Evolutionary conservation across 2,888 invertebrate genomes (phyloP).

Genomic region (Meliscaeva auricollis): DNA sequence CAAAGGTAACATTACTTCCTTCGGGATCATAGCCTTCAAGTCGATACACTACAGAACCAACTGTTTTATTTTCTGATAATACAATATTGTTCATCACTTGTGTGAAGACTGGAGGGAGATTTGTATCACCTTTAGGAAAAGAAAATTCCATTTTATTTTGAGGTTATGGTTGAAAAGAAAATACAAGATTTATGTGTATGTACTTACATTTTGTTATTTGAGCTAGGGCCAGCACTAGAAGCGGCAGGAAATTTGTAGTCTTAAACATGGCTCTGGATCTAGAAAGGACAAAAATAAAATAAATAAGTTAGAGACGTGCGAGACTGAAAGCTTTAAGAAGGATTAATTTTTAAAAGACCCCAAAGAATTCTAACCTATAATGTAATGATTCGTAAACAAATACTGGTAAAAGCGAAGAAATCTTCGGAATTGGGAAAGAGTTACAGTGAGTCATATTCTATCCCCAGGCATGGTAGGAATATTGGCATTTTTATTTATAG

Average conservation of each 20-base stretch:
- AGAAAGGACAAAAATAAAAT: not conserved
- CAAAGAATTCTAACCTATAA: too few relatives aligned
- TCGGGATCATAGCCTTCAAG: slow-evolving; percentile 93
- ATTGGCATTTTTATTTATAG: too few relatives aligned
- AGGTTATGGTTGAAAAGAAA: too few relatives aligned
- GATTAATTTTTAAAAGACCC: too few relatives aligned
- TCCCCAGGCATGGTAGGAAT: too few relatives aligned
- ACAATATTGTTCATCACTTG: slow-evolving; percentile 91
- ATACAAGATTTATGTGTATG: not conserved
- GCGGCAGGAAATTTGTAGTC: slow-evolving; percentile 29
- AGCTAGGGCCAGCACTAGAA: slow-evolving; percentile 42
- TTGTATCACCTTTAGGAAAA: slow-evolving; percentile 82
- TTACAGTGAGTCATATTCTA: too few relatives aligned
- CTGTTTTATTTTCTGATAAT: slow-evolving; percentile 91
- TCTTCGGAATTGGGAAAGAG: too few relatives aligned
- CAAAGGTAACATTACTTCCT: slow-evolving; percentile 88
- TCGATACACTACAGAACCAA: slow-evolving; percentile 91
- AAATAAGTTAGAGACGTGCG: not conserved
- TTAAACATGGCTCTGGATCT: slow-evolving; percentile 56
- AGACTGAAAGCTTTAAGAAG: too few relatives aligned
- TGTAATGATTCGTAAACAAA: too few relatives aligned
- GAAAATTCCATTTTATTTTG: too few relatives aligned
- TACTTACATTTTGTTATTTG: slow-evolving; percentile 62
- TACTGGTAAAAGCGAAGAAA: too few relatives aligned
- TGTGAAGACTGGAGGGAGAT: slow-evolving; percentile 90